Percentiles rank a stretch among this genome's conserved stretches.
Conservation (phyloP, 2,113 vertebrate genomes). For the Saguinus imperator region DNA sequence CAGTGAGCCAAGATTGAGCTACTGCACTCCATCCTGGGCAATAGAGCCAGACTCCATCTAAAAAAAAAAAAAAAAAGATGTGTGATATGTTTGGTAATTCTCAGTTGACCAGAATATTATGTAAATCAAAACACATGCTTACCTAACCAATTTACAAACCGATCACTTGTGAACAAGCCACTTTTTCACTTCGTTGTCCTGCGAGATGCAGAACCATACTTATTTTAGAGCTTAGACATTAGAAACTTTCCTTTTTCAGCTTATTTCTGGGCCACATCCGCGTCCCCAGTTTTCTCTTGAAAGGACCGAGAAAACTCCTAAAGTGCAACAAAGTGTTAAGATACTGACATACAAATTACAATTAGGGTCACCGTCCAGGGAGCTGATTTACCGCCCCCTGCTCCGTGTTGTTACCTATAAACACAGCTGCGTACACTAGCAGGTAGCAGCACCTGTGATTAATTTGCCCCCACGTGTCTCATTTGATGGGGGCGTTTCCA, state of each 20-base stretch:
- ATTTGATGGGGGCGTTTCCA: background rate
- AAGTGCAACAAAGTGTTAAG: background rate
- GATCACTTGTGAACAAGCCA: background rate
- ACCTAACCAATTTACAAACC: background rate
- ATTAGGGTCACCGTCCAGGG: background rate
- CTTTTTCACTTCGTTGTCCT: background rate
- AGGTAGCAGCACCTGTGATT: fast-evolving
- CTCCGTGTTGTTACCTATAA: background rate
- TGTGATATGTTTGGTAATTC: background rate
- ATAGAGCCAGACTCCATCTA: too few species aligned
- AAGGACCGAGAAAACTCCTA: background rate
- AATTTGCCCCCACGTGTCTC: background rate
- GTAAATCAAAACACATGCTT: background rate
- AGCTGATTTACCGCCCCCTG: background rate
- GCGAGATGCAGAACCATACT: background rate
- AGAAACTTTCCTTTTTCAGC: background rate
- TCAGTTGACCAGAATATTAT: background rate
- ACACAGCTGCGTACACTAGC: background rate
- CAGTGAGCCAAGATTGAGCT: too few species aligned
- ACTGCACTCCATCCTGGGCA: too few species aligned
- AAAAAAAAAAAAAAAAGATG: too few species aligned
- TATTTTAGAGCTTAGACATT: background rate
- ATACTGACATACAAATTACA: background rate
- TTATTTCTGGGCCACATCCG: background rate
- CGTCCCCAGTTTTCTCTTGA: background rate